Conservation (phyloP, 92 coral and sea anemone species). For the Anthopleura xanthogrammica region DNA sequence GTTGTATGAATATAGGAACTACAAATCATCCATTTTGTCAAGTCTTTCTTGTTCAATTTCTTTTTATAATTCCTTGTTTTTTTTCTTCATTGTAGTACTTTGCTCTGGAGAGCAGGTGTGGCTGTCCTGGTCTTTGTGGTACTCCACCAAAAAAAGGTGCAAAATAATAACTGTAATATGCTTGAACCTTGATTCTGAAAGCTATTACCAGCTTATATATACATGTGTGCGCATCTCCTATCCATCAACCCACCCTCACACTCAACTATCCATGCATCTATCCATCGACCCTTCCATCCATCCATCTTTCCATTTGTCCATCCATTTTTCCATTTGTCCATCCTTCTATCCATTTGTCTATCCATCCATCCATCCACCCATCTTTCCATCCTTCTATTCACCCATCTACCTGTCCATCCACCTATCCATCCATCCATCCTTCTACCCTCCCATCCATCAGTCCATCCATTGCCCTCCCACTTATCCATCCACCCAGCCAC, state of each 20-base stretch:
- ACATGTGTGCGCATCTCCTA: not conserved
- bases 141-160: constrained; percentile 47
- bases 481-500: not conserved
- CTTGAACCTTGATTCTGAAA: not conserved
- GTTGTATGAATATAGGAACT: no score
- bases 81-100: constrained; percentile 42
- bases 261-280: not conserved
- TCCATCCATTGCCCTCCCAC: not conserved
- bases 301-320: no score
- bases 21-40: no score
- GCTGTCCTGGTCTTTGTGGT: constrained; percentile 74
- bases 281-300: no score
- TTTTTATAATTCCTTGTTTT: constrained; percentile 2
- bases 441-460: not conserved
- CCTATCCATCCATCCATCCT: not conserved
- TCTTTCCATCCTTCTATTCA: not conserved
- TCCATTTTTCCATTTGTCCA: not conserved
- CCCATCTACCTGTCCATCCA: not conserved
- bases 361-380: not conserved
- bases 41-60: not conserved
- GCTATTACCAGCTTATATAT: not conserved
- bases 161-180: not conserved
- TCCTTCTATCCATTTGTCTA: not conserved
- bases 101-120: constrained; percentile 62
- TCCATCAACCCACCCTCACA: not conserved